Percentiles rank a stretch among this genome's conserved stretches.
phyloP scores from a whole-genome alignment of 2,113 vertebrate genomes.

The Mastomys natalensis region DNA sequence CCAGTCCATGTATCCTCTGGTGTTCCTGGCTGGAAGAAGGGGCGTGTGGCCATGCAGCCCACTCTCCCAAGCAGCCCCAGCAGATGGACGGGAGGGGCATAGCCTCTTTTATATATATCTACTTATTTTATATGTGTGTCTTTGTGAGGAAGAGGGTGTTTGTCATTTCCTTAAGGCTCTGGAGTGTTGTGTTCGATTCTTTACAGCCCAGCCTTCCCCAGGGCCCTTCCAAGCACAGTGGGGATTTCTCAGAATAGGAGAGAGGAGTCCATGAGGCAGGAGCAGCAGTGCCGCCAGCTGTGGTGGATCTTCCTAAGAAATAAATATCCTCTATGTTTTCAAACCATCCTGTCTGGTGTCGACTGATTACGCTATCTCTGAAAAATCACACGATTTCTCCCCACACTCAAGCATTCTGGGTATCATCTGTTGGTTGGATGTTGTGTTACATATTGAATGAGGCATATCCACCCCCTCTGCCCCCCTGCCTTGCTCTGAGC shows the following conservation, averaged over 20 bases:
- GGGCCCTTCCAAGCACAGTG: conserved; percentile 56
- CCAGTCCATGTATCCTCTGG: not conserved
- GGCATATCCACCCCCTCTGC: not conserved
- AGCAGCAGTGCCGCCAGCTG: conserved; percentile 58
- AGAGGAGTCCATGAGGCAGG: not conserved
- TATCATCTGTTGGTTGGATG: not conserved
- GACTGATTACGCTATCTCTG: not conserved
- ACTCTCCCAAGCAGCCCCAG: not conserved
- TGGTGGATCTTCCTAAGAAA: conserved; percentile 76
- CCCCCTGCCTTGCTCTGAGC: not conserved
- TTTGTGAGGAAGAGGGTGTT: conserved; percentile 63
- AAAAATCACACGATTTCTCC: not conserved
- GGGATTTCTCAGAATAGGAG: conserved; percentile 44
- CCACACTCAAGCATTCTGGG: not conserved
- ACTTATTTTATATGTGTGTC: conserved; percentile 76
- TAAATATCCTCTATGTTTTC: conserved; percentile 82
- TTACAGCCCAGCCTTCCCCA: conserved; percentile 25
- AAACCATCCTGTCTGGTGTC: conserved; percentile 60
- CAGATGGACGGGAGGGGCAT: not conserved
- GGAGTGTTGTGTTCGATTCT: conserved; percentile 69
- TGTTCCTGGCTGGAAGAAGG: not conserved
- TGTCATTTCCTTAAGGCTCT: conserved; percentile 74
- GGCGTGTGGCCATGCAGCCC: not conserved
- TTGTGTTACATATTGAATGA: not conserved
- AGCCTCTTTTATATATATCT: conserved; percentile 61